phyloP scores from a whole-genome alignment of 1,140 invertebrate genomes.

The Eriosoma lanigerum region DNA sequence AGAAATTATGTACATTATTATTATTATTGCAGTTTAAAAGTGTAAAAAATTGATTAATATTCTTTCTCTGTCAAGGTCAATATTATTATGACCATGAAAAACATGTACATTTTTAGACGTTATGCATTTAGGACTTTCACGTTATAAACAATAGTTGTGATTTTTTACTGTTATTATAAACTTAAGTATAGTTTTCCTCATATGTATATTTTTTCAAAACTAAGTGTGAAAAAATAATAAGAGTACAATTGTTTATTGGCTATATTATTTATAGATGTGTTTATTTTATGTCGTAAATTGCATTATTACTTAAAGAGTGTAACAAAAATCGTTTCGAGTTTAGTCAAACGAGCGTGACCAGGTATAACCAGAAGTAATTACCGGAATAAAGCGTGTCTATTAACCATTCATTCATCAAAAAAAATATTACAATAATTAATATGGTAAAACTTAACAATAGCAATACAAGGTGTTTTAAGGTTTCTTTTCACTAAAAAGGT shows the following conservation, averaged over 20 bases:
- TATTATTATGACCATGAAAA: constrained; percentile 33
- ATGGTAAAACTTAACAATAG: background rate
- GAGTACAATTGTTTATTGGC: too few relatives aligned
- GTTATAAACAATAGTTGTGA: background rate
- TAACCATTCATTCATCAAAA: background rate
- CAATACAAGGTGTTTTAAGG: background rate
- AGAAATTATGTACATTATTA: background rate
- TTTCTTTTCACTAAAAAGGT: background rate
- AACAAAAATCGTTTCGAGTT: background rate
- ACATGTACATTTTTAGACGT: background rate
- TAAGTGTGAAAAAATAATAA: too few relatives aligned
- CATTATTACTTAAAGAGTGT: too few relatives aligned
- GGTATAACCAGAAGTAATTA: background rate
- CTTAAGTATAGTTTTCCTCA: too few relatives aligned
- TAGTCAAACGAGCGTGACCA: background rate
- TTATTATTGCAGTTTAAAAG: background rate
- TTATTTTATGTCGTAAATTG: too few relatives aligned
- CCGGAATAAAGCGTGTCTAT: background rate
- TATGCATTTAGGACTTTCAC: background rate
- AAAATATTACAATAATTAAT: background rate
- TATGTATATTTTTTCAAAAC: too few relatives aligned
- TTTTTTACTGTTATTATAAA: background rate
- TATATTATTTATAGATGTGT: too few relatives aligned
- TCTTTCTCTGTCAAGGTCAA: constrained; percentile 21
- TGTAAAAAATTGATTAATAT: background rate